These are phyloP conservation scores for Tigriopus californicus DNA, from an alignment of 2,888 invertebrate genomes.

Conservation along the genomic window DNA sequence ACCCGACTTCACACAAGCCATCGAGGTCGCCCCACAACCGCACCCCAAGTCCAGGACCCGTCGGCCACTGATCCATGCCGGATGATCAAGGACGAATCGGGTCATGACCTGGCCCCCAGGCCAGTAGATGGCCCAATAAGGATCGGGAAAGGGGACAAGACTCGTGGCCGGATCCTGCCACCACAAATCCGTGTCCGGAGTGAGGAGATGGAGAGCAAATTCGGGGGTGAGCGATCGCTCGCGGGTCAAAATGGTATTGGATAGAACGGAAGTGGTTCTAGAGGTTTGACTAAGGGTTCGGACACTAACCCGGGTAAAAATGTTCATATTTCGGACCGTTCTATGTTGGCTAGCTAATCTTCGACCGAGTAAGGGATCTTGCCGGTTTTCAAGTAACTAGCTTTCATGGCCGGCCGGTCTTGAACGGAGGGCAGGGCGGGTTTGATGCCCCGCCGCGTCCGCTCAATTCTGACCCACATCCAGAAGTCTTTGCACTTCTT, in stretches of 20 bases:
- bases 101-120: slow-evolving; percentile 10
- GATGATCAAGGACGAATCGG: slow-evolving; percentile 4
- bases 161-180: background rate
- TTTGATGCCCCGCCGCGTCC: background rate
- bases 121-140: slow-evolving; percentile 12
- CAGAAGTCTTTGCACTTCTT: slow-evolving; percentile 15
- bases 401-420: background rate
- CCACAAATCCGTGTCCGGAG: background rate
- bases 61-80: background rate
- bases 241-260: background rate
- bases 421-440: background rate
- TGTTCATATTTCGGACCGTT: too few species aligned
- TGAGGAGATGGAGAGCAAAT: background rate
- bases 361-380: background rate
- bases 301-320: background rate
- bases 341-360: too few species aligned
- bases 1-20: background rate
- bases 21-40: slow-evolving; percentile 7
- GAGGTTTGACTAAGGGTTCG: background rate
- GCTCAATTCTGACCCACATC: background rate
- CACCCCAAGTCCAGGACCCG: slow-evolving; percentile 8
- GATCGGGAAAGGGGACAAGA: background rate
- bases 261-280: background rate
- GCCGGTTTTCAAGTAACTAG: background rate
- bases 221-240: background rate